Evolutionary conservation across 92 coral and sea anemone species (phyloP).

Genomic region (Zoanthus sociatus): DNA sequence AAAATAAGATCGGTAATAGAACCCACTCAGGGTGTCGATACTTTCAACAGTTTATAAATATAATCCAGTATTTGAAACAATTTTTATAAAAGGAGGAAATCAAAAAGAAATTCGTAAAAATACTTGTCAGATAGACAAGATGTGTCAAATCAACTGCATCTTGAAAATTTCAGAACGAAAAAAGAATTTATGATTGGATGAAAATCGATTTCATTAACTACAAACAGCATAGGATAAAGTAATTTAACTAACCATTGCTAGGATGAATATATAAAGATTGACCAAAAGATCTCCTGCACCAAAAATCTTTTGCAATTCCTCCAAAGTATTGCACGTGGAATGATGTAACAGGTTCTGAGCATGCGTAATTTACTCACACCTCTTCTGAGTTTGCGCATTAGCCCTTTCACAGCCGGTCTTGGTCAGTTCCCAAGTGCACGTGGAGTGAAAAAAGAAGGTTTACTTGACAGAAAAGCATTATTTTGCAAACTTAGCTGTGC

Average conservation of each 20-base stretch:
- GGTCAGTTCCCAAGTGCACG: constrained; percentile 34
- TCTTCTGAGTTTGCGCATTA: constrained; percentile 38
- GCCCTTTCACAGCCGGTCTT: constrained; percentile 9
- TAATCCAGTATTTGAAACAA: background rate
- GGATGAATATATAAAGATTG: background rate
- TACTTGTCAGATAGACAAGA: no score
- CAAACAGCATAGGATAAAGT: background rate
- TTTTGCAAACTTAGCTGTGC: constrained; percentile 27
- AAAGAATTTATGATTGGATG: background rate
- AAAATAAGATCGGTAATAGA: background rate
- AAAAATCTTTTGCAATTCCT: background rate
- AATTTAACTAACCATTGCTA: constrained; percentile 34
- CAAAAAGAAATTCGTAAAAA: no score
- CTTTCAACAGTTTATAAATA: background rate
- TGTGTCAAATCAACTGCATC: background rate
- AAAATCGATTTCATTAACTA: background rate
- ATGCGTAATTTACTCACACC: constrained; percentile 39
- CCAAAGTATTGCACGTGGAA: constrained; percentile 22
- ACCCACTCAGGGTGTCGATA: no score
- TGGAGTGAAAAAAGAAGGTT: constrained; percentile 29
- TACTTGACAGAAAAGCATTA: constrained; percentile 50
- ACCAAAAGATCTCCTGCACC: background rate
- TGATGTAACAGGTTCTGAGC: constrained; percentile 32
- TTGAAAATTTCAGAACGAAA: background rate
- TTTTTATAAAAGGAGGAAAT: no score